Percentiles rank a stretch among this genome's conserved stretches.
phyloP scores from a whole-genome alignment of 1,140 invertebrate genomes.

The Reticulitermes speratus region DNA sequence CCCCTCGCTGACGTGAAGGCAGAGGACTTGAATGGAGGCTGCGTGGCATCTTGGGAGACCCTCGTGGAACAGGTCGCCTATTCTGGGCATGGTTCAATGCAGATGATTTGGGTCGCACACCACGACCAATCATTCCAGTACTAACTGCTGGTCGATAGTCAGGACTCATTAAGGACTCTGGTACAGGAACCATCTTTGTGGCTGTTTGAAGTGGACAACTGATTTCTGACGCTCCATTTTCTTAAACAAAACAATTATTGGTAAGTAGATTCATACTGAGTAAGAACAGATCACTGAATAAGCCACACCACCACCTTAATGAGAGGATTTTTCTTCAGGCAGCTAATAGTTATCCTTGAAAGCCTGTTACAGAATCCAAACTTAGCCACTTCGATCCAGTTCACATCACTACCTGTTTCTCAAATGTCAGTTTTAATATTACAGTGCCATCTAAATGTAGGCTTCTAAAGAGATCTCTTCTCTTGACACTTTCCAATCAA shows the following conservation, averaged over 20 bases:
- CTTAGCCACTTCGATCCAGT: no score
- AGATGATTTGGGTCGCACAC: neutral
- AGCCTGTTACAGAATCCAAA: no score
- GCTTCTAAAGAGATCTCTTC: no score
- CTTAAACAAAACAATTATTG: neutral
- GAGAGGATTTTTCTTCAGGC: no score
- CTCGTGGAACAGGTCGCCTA: neutral
- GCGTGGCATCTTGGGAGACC: conserved; percentile 20
- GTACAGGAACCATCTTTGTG: conserved; percentile 80
- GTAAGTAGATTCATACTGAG: no score
- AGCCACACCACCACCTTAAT: no score
- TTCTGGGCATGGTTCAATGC: neutral
- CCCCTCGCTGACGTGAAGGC: neutral
- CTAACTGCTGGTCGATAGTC: conserved; percentile 59
- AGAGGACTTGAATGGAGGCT: conserved; percentile 22
- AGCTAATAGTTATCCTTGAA: no score
- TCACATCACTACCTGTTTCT: no score
- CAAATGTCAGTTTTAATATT: no score
- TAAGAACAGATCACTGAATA: no score
- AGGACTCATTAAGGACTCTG: conserved; percentile 81
- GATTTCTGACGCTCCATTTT: neutral
- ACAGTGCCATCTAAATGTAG: no score
- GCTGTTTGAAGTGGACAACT: conserved; percentile 64
- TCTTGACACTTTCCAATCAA: no score
- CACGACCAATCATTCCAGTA: conserved; percentile 8